A percentile compares a stretch with the other conserved stretches of the same genome.
Evolutionary conservation across 2,888 invertebrate genomes (phyloP).

Genomic region (Dendrolimus pini): DNA sequence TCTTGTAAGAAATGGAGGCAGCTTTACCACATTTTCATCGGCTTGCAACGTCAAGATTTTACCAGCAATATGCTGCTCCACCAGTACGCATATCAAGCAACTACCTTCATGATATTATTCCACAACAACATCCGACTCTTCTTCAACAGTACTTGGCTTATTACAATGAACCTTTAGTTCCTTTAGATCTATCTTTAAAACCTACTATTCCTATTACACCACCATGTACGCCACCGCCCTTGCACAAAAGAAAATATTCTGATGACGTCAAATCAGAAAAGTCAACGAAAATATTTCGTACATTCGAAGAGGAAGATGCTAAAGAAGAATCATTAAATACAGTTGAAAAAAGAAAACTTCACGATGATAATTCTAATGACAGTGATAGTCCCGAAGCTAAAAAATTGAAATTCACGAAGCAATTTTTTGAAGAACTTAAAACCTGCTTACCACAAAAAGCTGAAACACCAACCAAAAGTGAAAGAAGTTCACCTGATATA

Average conservation of each 20-base stretch:
- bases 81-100: conserved; percentile 55
- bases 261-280: conserved; percentile 52
- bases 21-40: conserved; percentile 62
- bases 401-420: conserved; percentile 62
- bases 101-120: conserved; percentile 61
- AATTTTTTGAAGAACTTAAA: conserved; percentile 62
- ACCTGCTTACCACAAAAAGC: conserved; percentile 53
- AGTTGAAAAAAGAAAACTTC: conserved; percentile 37
- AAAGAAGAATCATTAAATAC: conserved; percentile 41
- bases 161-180: conserved; percentile 79
- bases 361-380: conserved; percentile 57
- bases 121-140: conserved; percentile 61
- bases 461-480: conserved; percentile 54
- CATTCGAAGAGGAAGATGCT: conserved; percentile 54
- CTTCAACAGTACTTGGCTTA: conserved; percentile 76
- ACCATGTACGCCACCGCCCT: conserved; percentile 85
- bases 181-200: conserved; percentile 87
- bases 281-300: conserved; percentile 59
- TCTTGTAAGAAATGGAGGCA: conserved; percentile 53
- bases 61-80: conserved; percentile 61
- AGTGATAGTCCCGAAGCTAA: conserved; percentile 65
- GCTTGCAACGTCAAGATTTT: conserved; percentile 53
- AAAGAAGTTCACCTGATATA: conserved; percentile 59
- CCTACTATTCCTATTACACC: conserved; percentile 84
- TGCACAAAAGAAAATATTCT: conserved; percentile 64